phyloP scores from a whole-genome alignment of 2,797 vertebrate species.

The Sebastes matsubarae region DNA sequence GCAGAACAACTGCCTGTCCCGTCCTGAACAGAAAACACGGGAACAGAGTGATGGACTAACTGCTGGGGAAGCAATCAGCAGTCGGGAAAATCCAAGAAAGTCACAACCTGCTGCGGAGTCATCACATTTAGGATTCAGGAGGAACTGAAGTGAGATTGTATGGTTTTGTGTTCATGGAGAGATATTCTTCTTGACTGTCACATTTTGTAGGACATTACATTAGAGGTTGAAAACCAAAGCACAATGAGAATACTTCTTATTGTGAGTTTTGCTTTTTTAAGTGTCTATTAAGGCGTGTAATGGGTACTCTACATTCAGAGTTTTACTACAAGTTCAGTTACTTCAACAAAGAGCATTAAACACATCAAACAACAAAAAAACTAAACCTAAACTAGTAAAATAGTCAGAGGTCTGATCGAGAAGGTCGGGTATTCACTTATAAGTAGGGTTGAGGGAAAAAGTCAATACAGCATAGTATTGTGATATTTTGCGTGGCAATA shows the following conservation, averaged over 20 bases:
- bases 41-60: conserved; percentile 39
- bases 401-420: not conserved
- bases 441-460: not conserved
- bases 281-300: not conserved
- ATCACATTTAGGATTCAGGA: conserved; percentile 27
- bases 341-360: not conserved
- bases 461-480: too few species aligned
- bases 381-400: not conserved
- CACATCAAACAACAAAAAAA: not conserved
- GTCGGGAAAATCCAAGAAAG: conserved; percentile 42
- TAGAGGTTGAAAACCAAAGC: not conserved
- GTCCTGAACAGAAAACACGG: conserved; percentile 23
- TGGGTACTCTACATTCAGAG: not conserved
- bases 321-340: not conserved
- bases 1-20: conserved; percentile 66
- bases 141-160: not conserved
- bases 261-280: not conserved
- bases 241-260: not conserved
- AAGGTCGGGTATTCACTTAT: not conserved
- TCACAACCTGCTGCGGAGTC: conserved; percentile 52
- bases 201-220: not conserved
- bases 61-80: conserved; percentile 57
- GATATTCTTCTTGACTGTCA: not conserved
- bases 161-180: not conserved
- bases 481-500: too few species aligned